These are phyloP conservation scores for Peromyscus attwateri DNA, from an alignment of 2,797 vertebrate species.

Conservation along the genomic window DNA sequence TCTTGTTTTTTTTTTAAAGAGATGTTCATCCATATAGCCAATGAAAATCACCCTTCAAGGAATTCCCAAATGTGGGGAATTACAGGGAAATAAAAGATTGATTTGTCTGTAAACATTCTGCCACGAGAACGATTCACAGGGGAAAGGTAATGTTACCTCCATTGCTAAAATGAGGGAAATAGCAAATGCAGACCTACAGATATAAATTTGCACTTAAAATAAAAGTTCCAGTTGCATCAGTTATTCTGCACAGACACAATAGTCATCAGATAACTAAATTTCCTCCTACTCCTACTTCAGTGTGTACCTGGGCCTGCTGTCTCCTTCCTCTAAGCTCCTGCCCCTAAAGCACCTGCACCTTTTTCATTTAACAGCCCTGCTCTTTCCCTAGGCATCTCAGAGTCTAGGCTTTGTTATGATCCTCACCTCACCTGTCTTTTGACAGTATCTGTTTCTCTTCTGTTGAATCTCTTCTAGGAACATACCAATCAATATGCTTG, in stretches of 20 bases:
- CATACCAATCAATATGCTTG: background rate
- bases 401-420: background rate
- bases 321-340: background rate
- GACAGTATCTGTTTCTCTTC: background rate
- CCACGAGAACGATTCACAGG: background rate
- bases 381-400: background rate
- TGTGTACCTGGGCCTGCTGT: background rate
- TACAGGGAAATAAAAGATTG: conserved; percentile 2
- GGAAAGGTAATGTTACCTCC: background rate
- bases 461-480: background rate
- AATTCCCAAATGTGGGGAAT: conserved; percentile 20
- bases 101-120: conserved; percentile 22
- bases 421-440: background rate
- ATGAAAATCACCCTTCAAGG: conserved; percentile 6
- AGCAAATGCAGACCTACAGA: background rate
- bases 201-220: conserved; percentile 36
- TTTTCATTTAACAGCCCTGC: background rate
- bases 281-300: background rate
- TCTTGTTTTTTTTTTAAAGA: conserved; percentile 54
- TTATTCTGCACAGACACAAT: background rate
- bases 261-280: too few species aligned
- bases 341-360: background rate
- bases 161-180: conserved; percentile 34
- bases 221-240: background rate
- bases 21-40: background rate